Conservation (phyloP, 2,113 vertebrate genomes). For the Phoxinus phoxinus region DNA sequence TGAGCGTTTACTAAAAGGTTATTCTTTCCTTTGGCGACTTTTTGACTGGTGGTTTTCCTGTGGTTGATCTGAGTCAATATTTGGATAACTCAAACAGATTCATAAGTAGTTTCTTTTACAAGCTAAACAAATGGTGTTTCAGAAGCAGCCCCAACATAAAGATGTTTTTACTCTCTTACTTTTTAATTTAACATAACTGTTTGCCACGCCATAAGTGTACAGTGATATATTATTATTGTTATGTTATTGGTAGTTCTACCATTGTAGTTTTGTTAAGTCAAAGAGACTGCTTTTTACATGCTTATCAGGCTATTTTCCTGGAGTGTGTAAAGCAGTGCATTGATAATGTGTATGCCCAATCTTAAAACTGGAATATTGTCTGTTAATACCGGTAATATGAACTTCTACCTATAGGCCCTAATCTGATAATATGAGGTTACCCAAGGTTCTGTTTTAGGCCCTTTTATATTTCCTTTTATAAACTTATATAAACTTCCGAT, state of each 20-base stretch:
- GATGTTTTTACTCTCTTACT: background rate
- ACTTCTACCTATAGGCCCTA: background rate
- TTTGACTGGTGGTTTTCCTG: conserved; percentile 51
- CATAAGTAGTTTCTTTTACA: conserved; percentile 40
- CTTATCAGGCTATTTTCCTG: background rate
- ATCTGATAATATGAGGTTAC: background rate
- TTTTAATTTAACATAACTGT: background rate
- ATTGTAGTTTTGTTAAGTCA: background rate
- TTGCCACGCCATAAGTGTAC: background rate
- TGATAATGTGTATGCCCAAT: background rate
- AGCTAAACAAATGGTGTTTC: conserved; percentile 40
- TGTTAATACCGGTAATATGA: background rate
- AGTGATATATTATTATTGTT: background rate
- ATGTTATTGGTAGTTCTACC: background rate
- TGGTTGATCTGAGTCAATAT: conserved; percentile 57
- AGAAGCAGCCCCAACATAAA: conserved; percentile 37
- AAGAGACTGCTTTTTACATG: background rate
- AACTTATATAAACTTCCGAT: background rate
- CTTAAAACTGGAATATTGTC: background rate
- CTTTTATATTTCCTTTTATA: background rate
- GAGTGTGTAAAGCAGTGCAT: background rate
- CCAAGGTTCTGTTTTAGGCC: background rate
- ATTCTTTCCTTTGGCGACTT: conserved; percentile 49
- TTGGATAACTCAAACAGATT: conserved; percentile 42
- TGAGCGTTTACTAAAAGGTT: conserved; percentile 57